A percentile compares a stretch with the other conserved stretches of the same genome.
These are phyloP conservation scores for Mohoua ochrocephala DNA, from an alignment of 2,113 vertebrate genomes.

Conservation along the genomic window DNA sequence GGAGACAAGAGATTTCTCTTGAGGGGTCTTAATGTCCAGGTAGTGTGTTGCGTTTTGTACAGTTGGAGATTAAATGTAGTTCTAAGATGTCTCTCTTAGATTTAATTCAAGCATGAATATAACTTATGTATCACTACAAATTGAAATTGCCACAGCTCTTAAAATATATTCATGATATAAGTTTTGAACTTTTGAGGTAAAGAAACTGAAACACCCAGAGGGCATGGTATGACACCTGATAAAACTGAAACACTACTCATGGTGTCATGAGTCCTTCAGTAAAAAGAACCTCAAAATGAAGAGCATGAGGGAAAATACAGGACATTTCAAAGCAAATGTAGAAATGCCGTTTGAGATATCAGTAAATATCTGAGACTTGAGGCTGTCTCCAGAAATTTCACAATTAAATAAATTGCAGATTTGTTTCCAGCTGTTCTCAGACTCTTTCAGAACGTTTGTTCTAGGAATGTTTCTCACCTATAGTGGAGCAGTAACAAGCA, in stretches of 20 bases:
- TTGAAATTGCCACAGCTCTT: background rate
- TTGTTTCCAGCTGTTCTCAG: background rate
- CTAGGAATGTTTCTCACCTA: background rate
- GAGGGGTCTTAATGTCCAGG: background rate
- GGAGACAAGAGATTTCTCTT: background rate
- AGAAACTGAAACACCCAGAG: background rate
- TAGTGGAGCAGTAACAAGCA: background rate
- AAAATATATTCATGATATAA: background rate
- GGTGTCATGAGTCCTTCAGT: background rate
- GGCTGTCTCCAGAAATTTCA: background rate
- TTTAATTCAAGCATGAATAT: background rate
- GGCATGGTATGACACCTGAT: background rate
- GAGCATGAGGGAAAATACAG: background rate
- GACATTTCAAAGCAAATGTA: background rate
- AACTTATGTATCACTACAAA: background rate
- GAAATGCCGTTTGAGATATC: background rate
- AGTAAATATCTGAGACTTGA: background rate
- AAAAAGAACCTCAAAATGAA: background rate
- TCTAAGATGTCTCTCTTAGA: background rate
- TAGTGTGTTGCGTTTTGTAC: background rate
- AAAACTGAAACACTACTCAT: background rate
- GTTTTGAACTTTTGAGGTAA: background rate
- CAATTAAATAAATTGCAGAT: background rate
- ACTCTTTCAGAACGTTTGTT: background rate
- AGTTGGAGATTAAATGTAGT: background rate